Evolutionary conservation across 2,113 vertebrate species (phyloP).

Genomic region (Mesembrinibis cayennensis): DNA sequence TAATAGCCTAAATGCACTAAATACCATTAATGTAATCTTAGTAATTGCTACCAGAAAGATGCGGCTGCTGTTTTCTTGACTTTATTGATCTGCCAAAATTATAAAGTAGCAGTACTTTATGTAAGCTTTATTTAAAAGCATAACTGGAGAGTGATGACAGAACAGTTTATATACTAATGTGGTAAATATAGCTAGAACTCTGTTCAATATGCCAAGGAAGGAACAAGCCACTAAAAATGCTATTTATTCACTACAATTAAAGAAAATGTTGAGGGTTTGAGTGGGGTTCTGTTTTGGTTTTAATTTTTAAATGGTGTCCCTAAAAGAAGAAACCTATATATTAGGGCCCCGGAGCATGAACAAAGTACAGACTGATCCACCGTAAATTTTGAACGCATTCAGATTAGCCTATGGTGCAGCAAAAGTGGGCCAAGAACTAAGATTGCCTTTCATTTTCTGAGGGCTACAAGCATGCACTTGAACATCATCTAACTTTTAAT

Average conservation of each 20-base stretch:
- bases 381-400: background rate
- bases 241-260: background rate
- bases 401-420: background rate
- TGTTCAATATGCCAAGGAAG: slow-evolving; percentile 18
- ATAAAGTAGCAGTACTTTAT: slow-evolving; percentile 44
- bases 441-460: background rate
- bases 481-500: background rate
- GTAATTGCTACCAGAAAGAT: slow-evolving; percentile 29
- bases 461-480: background rate
- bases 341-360: background rate
- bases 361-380: background rate
- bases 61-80: slow-evolving; percentile 28
- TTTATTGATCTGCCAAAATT: slow-evolving; percentile 44
- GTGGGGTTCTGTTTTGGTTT: background rate
- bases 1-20: slow-evolving; percentile 50
- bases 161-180: slow-evolving; percentile 34
- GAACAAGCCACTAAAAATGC: slow-evolving; percentile 16
- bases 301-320: background rate
- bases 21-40: slow-evolving; percentile 21
- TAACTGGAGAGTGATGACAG: slow-evolving; percentile 46
- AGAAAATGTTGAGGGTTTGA: background rate
- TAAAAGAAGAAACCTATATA: background rate
- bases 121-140: slow-evolving; percentile 65
- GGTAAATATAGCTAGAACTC: slow-evolving; percentile 45
- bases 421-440: background rate